phyloP scores from a whole-genome alignment of 1,140 invertebrate species.

The Drosophila mayri region DNA sequence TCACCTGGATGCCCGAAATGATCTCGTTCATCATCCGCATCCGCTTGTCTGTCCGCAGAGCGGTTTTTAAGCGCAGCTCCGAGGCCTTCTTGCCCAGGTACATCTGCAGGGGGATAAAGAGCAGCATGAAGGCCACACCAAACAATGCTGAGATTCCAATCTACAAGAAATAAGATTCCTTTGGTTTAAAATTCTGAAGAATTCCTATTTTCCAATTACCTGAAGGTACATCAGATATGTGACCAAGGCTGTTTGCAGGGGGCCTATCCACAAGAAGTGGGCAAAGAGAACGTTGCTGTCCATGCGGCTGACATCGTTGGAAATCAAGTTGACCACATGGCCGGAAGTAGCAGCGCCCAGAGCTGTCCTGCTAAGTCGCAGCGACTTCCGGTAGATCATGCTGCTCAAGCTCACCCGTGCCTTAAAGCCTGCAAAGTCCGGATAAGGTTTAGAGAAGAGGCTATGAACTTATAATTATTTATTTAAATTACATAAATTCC shows the following conservation, averaged over 20 bases:
- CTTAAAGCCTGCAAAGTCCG: constrained; percentile 86
- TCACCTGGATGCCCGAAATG: constrained; percentile 94
- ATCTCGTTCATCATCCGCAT: constrained; percentile 96
- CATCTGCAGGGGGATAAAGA: constrained; percentile 94
- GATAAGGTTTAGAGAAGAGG: neutral
- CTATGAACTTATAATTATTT: neutral
- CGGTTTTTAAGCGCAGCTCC: constrained; percentile 88
- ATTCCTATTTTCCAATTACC: constrained; percentile 26
- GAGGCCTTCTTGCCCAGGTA: constrained; percentile 90
- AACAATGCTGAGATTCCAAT: constrained; percentile 91
- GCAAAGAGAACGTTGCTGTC: constrained; percentile 89
- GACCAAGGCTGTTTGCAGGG: constrained; percentile 91
- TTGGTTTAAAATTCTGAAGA: neutral
- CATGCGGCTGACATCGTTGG: constrained; percentile 93
- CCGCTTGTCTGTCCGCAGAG: constrained; percentile 92
- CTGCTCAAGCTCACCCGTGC: constrained; percentile 91
- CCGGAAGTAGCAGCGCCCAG: constrained; percentile 92
- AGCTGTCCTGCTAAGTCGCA: constrained; percentile 89
- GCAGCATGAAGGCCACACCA: constrained; percentile 91
- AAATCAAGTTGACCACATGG: constrained; percentile 96
- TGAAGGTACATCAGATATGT: constrained; percentile 91
- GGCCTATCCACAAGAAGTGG: constrained; percentile 93
- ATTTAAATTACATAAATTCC: constrained; percentile 87
- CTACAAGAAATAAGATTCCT: constrained; percentile 54
- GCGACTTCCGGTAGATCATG: constrained; percentile 92